Base-by-base conservation (phyloP, 1,140 invertebrate species). In the Drosophila orosa region DNA sequence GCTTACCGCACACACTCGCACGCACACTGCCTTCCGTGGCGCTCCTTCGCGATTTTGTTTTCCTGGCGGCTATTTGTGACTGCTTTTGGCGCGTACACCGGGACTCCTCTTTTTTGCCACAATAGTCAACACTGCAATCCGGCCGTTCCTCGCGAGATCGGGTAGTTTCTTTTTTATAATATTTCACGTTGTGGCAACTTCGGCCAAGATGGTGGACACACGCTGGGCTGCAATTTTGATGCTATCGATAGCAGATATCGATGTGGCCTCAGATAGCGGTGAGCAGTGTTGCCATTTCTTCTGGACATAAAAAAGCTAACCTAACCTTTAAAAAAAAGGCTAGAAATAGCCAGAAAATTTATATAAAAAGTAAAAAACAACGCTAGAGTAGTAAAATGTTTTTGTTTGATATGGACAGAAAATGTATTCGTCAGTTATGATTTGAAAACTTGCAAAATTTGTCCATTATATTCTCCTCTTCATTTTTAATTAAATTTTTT, bases 71-170 rank as follows among this genome's bases (percentile, higher is more conserved):
- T 29, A 25, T 15, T 29, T 29, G 55, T 55, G 19, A 10, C 39
- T 69, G 42, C 50, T 74, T 74, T 74, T 61, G 48, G 57, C 71
- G 72, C 71, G 69, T 72, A 47, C 22, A 15, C 33, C 39, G 15
- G 17, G 22, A 15, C 33, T 55, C 24, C 39, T 48, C 19, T 57
- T 74, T 71, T 75, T 56, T 55, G 48, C 31, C 59, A 74, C 72
- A 74, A 74, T 74, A 74, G 72, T 74, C 72, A 74, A 74, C 72
- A 74, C 72, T 74, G 48, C 48, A 54, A 54, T 54, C 50, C n/a
- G n/a, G 50, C 55, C 48, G 27, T 62, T 73, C 61, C 72, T 73
- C 29, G 68, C 65, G 66, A 69, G 66, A 69, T 69, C 47, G 61
- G 66, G 66, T 69, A 69, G 61, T 69, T 69, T 69, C 31, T 54